phyloP scores from a whole-genome alignment of 2,797 vertebrate genomes.

The Hephaestus fuliginosus region DNA sequence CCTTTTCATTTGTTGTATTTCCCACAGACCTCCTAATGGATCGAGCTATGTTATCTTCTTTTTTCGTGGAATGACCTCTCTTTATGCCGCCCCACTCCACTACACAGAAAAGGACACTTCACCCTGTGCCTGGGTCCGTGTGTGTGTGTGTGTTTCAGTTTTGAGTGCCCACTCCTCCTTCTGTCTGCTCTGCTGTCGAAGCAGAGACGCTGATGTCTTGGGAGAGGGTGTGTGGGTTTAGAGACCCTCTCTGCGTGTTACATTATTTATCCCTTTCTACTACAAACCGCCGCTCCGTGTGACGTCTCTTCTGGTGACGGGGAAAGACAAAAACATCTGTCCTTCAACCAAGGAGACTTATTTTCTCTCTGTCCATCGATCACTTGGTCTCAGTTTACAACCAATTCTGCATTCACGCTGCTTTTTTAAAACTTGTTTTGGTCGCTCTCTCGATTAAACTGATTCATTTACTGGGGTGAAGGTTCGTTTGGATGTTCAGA shows the following conservation, averaged over 20 bases:
- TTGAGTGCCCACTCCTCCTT: slow-evolving; percentile 29
- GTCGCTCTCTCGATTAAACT: neutral
- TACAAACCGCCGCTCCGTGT: slow-evolving; percentile 48
- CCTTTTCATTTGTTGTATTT: slow-evolving; percentile 72
- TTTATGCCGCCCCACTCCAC: slow-evolving; percentile 38
- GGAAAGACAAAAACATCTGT: slow-evolving; percentile 14
- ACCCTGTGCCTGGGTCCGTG: slow-evolving; percentile 21
- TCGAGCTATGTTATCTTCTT: slow-evolving; percentile 34
- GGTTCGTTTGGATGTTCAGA: slow-evolving; percentile 5
- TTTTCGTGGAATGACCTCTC: slow-evolving; percentile 54
- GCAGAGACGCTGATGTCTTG: slow-evolving; percentile 60
- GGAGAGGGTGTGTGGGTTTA: slow-evolving; percentile 66
- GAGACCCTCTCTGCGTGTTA: slow-evolving; percentile 56
- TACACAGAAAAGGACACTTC: slow-evolving; percentile 55
- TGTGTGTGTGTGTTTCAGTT: slow-evolving; percentile 19
- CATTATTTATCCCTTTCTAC: slow-evolving; percentile 78
- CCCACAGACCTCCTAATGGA: slow-evolving; percentile 77
- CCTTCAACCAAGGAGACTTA: neutral
- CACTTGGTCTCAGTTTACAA: neutral
- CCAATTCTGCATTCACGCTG: too few relatives aligned
- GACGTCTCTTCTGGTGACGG: slow-evolving; percentile 8
- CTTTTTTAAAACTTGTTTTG: too few relatives aligned
- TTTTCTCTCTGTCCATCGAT: neutral
- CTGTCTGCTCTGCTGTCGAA: slow-evolving; percentile 47
- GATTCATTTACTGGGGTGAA: neutral